Evolutionary conservation across 2,888 invertebrate genomes (phyloP), one percentile per base, ranked within the genome.

Genomic region (Galeruca laticollis): DNA sequence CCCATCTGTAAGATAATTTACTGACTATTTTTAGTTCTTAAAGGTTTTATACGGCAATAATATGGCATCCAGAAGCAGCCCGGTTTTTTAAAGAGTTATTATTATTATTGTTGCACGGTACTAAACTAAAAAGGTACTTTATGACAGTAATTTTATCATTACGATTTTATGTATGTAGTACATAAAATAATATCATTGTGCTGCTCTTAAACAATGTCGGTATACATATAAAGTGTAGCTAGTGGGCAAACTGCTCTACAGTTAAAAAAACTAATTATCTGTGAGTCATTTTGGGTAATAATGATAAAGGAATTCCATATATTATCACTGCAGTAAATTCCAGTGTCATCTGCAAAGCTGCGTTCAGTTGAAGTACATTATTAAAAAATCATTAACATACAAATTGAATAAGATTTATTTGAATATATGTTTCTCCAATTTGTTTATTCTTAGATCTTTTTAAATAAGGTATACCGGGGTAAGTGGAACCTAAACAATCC

Each of bases 101-200:
- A 13, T n/a, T 40, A 13, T 40, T 6, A 26, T 40, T 40, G 13
- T n/a, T 13, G 35, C 2, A 11, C 11, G 35, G 35, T 37, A 40
- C 13, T 40, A 40, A 40, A n/a, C n/a, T 40, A n/a, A 40, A 40
- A 40, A 40, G 40, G 40, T 40, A 40, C n/a, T 40, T n/a, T 40
- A 1, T 26, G 3, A 26, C 6, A n/a, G 40, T 40, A 13, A 40
- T 40, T 40, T 5, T n/a, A 40, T 40, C 13, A 40, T 40, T n/a
- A 40, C 13, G 40, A 1, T 0, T 40, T 40, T n/a, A 40, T n/a
- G 40, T 5, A 3, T 40, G 40, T n/a, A 40, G n/a, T 40, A 40
- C 40, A 40, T 40, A 13, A 40, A 40, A 40, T 40, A 40, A n/a
- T 40, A 40, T 40, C 40, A 40, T n/a, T n/a, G n/a, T 40, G n/a